These are phyloP conservation scores for Eueides isabella DNA, from an alignment of 1,140 invertebrate species.

Conservation along the genomic window DNA sequence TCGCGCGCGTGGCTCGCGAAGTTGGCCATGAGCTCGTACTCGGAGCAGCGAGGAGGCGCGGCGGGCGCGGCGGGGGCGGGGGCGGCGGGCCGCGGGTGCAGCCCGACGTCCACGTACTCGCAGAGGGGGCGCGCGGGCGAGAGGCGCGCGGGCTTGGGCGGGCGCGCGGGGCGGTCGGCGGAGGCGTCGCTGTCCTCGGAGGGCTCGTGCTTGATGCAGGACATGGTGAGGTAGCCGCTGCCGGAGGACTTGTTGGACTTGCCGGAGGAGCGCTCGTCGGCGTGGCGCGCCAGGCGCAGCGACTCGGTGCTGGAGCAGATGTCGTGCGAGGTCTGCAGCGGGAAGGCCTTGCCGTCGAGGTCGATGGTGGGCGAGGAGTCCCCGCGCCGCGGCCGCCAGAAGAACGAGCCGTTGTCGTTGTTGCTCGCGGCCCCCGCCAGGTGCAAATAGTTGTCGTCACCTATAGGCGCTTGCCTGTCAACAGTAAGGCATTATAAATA, in stretches of 20 bases:
- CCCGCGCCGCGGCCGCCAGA: constrained; percentile 62
- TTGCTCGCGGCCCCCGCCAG: constrained; percentile 66
- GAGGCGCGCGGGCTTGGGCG: constrained; percentile 66
- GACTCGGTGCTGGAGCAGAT: constrained; percentile 74
- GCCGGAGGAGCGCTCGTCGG: constrained; percentile 69
- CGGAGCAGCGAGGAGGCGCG: constrained; percentile 60
- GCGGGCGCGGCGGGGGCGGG: constrained; percentile 37
- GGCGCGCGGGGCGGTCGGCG: constrained; percentile 57
- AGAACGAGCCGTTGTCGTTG: constrained; percentile 52
- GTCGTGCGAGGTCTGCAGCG: constrained; percentile 58
- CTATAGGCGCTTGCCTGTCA: constrained; percentile 91
- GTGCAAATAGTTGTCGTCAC: constrained; percentile 92
- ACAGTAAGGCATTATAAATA: constrained; percentile 28
- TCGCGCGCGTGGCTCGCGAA: constrained; percentile 66
- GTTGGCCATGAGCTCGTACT: constrained; percentile 77
- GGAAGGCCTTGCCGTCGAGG: constrained; percentile 61
- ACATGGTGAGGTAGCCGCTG: constrained; percentile 77
- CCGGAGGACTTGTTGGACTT: constrained; percentile 67
- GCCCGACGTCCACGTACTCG: constrained; percentile 65
- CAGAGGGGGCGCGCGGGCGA: constrained; percentile 51
- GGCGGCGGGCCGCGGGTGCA: constrained; percentile 49
- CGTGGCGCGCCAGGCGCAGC: constrained; percentile 60
- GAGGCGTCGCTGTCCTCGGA: constrained; percentile 71
- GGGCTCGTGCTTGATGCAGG: constrained; percentile 69
- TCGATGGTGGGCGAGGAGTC: constrained; percentile 56